Evolutionary conservation across 2,888 invertebrate species (phyloP).

Genomic region (Lasioglossum figueresi): DNA sequence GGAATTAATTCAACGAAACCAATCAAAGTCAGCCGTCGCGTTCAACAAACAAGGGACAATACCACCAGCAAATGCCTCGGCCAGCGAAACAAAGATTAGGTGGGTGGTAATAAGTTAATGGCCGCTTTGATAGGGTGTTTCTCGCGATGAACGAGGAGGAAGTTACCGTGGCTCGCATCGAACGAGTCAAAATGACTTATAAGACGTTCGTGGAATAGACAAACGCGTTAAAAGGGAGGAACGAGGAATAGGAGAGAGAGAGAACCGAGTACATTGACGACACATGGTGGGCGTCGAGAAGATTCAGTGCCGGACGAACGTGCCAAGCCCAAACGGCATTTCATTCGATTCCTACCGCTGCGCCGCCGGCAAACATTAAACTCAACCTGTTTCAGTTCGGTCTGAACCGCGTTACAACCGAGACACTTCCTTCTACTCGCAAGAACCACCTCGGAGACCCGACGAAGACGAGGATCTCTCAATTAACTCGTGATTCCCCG

Average conservation of each 20-base stretch:
- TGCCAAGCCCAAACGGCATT: conserved; percentile 75
- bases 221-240: conserved; percentile 31
- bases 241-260: conserved; percentile 7
- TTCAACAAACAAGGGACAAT: conserved; percentile 2
- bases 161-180: conserved; percentile 41
- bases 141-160: conserved; percentile 31
- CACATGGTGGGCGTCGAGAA: conserved; percentile 75
- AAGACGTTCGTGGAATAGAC: conserved; percentile 57
- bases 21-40: conserved; percentile 7
- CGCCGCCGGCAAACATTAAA: conserved; percentile 68
- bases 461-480: conserved; percentile 44
- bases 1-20: conserved; percentile 7
- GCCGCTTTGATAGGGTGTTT: conserved; percentile 33
- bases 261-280: conserved; percentile 64
- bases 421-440: conserved; percentile 52
- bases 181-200: conserved; percentile 62
- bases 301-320: conserved; percentile 73
- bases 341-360: conserved; percentile 72
- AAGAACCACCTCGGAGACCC: conserved; percentile 26
- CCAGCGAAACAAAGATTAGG: not conserved
- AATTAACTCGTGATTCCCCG: conserved; percentile 33
- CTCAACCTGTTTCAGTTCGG: conserved; percentile 72
- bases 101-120: conserved; percentile 44
- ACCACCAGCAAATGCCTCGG: not conserved
- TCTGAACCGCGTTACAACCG: conserved; percentile 61